Evolutionary conservation across 2,888 invertebrate species (phyloP).

Genomic region (Drosophila melanosoma): DNA sequence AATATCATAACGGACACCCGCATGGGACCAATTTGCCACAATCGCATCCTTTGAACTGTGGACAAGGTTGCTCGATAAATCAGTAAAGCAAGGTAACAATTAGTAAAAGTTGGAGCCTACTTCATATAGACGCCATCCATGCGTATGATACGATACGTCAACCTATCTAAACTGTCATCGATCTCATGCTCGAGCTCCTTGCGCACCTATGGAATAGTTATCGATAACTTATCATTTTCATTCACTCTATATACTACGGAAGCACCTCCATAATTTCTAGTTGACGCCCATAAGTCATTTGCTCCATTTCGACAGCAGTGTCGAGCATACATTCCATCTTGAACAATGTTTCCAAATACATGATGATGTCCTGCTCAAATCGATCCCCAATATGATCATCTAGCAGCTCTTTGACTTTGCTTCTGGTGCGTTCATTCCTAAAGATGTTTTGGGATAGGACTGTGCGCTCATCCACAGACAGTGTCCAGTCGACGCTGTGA

Average conservation of each 20-base stretch:
- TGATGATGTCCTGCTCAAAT: conserved; percentile 61
- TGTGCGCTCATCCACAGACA: conserved; percentile 74
- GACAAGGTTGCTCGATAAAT: not conserved
- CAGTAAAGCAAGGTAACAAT: not conserved
- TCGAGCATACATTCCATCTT: conserved; percentile 62
- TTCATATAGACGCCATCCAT: conserved; percentile 77
- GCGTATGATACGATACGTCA: conserved; percentile 75
- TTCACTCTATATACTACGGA: not conserved
- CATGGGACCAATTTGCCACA: conserved; percentile 66
- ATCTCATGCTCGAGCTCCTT: conserved; percentile 60
- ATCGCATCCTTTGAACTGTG: conserved; percentile 63
- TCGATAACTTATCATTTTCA: not conserved
- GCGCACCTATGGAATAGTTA: conserved; percentile 47
- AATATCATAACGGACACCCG: conserved; percentile 63
- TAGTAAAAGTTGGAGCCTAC: conserved; percentile 52
- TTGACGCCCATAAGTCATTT: conserved; percentile 7
- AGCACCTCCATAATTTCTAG: conserved; percentile 57
- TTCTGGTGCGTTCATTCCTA: conserved; percentile 63
- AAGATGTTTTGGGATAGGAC: conserved; percentile 74
- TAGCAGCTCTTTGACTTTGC: conserved; percentile 30
- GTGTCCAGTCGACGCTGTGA: conserved; percentile 70
- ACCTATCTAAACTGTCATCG: conserved; percentile 63
- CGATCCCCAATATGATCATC: conserved; percentile 57
- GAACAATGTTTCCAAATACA: conserved; percentile 47
- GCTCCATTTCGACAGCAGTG: conserved; percentile 53